Base-by-base conservation (phyloP, 2,797 vertebrate species). In the Ctenopoma multispine region DNA sequence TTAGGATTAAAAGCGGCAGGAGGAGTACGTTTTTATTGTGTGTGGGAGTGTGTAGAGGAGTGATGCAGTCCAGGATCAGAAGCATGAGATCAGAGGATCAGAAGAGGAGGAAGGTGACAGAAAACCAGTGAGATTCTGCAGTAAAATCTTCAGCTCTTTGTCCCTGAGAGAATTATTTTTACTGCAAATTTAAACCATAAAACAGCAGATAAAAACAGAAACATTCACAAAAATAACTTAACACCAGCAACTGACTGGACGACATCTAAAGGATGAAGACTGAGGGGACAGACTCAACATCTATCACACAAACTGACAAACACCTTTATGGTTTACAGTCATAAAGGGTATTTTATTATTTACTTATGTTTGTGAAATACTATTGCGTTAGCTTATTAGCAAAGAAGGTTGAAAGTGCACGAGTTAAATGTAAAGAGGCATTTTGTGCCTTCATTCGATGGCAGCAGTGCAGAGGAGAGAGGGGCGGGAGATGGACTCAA, bases 11-110 rank as follows among this genome's bases (percentile, higher is more conserved):
- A 80, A 69, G 69, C 75, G 72, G 72, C 27, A 65, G 47, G 53
- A 71, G 75, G 36, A 63, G 48, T 41, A 66, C 71, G 31, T 69
- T 65, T 46, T 57, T 15, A 76, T 50, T 63, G 27, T 56, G 79
- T 65, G 77, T 57, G 71, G 21, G 41, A 61, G 69, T 73, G 69
- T 36, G 68, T 46, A 65, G 54, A n/a, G 44, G 20, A 36, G 64
- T 41, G 66, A 48, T 20, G 61, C 27, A 43, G 83, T 89, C 90
- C 87, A 54, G 74, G 65, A 82, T 79, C 87, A 83, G 88, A 81
- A 63, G 83, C 76, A 63, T 79, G 75, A 68, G 57, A 59, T 48
- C 27, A n/a, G 55, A 83, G 21, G 56, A 49, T 56, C 44, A 64
- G 57, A 63, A 68, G 7, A 63, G 44, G 69, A 69, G 18, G 57